Evolutionary conservation across 2,888 invertebrate species (phyloP).

Genomic region (Zele albiditarsus): DNA sequence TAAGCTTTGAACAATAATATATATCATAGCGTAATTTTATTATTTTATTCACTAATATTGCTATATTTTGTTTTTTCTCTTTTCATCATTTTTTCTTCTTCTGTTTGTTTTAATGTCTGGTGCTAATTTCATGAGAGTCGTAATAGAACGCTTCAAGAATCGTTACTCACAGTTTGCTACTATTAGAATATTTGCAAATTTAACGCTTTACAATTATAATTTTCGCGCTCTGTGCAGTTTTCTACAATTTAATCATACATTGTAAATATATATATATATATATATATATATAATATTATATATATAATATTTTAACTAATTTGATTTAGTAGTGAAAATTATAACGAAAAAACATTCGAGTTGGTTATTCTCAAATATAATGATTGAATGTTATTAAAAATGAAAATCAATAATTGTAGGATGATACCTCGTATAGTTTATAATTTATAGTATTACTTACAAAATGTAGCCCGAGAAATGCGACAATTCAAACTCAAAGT

Average conservation of each 20-base stretch:
- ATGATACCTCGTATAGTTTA: not conserved
- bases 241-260: not conserved
- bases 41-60: conserved; percentile 64
- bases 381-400: not conserved
- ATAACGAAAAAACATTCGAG: not conserved
- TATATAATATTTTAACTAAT: conserved; percentile 1
- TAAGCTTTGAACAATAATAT: conserved; percentile 43
- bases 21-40: conserved; percentile 39
- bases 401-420: not conserved
- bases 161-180: conserved; percentile 7
- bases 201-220: conserved; percentile 1
- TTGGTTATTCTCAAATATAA: not conserved
- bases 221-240: conserved; percentile 1
- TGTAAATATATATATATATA: not conserved
- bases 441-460: not conserved
- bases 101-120: conserved; percentile 13
- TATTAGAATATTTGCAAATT: conserved; percentile 8
- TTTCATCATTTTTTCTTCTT: conserved; percentile 38
- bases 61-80: conserved; percentile 60
- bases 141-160: conserved; percentile 13
- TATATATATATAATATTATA: not conserved
- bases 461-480: not conserved
- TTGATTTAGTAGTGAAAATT: conserved; percentile 3
- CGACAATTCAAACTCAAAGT: not conserved
- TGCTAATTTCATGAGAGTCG: conserved; percentile 20